phyloP scores from a whole-genome alignment of 2,888 invertebrate species.

The Sphaerophoria rueppellii region DNA sequence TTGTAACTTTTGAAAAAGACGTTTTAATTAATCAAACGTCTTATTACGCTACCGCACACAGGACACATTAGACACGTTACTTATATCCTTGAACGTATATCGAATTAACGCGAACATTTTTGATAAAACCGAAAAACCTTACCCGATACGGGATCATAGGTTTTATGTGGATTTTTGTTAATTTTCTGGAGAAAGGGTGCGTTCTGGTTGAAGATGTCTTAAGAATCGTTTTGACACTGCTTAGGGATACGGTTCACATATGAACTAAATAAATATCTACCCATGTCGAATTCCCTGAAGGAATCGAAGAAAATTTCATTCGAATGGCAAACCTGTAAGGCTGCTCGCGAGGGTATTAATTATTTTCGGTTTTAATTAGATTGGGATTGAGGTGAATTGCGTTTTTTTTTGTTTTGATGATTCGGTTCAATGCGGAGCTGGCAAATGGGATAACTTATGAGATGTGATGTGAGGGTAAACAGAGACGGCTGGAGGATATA shows the following conservation, averaged over 20 bases:
- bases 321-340: constrained; percentile 28
- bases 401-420: constrained; percentile 31
- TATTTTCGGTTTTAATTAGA: constrained; percentile 72
- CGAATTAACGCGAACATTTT: constrained; percentile 58
- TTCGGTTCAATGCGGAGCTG: constrained; percentile 61
- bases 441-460: constrained; percentile 27
- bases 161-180: constrained; percentile 18
- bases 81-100: constrained; percentile 53
- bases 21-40: constrained; percentile 70
- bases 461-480: constrained; percentile 20
- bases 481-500: constrained; percentile 50
- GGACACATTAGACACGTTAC: background rate
- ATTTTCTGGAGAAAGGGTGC: constrained; percentile 23
- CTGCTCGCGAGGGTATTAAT: constrained; percentile 63
- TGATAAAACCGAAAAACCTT: constrained; percentile 53
- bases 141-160: constrained; percentile 55
- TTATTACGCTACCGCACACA: constrained; percentile 52
- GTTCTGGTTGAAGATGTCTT: constrained; percentile 4
- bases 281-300: constrained; percentile 69
- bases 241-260: constrained; percentile 54
- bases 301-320: constrained; percentile 52
- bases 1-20: constrained; percentile 49
- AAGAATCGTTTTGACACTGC: constrained; percentile 15
- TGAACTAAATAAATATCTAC: constrained; percentile 64
- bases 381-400: constrained; percentile 61